Base-by-base conservation (phyloP, 30 jellyfish, hydroid and myxozoan species). In the Rhopilema esculentum region DNA sequence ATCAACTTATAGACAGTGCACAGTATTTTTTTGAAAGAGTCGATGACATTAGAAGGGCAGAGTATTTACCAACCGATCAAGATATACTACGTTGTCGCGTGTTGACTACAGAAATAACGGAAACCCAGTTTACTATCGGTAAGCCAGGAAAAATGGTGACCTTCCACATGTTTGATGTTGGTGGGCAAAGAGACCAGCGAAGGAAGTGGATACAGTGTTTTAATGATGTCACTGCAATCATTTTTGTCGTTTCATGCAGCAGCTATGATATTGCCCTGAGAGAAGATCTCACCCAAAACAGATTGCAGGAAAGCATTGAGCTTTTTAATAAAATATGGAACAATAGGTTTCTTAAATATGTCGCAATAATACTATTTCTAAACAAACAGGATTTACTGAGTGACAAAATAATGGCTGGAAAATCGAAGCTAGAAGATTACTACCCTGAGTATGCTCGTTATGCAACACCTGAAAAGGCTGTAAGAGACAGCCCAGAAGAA, bases 111-210 rank as follows among this genome's bases (percentile, higher is more conserved):
- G 97, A 94, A 80, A 94, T 94, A 19, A 48, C 95, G 22, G 97
- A 86, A 65, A 94, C 89, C 24, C 70, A 69, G 27, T 94, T 94
- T 70, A 85, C 92, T 31, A 94, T 94, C 8, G 94, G 92, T 17
- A 93, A 91, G 27, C 92, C 97, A 1, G 92, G 87, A 24, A 78
- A 89, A 48, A 80, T 53, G 80, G 97, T 89, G n/a, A 74, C 67
- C 20, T 94, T 94, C 75, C 96, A 88, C 64, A 94, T 94, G 98
- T 89, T 94, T 80, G 98, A 94, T 91, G 98, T 94, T 50, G 98
- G 98, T 62, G 98, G 98, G 27, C 98, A 94, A 81, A 82, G 98
- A 23, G 98, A 94, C 73, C 97, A 94, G 77, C 96, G 98, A 26
- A 87, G 98, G 31, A 94, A 94, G 72, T 94, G 98, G 98, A 94